Evolutionary conservation across 2,113 vertebrate species (phyloP).

Genomic region (Arvicanthis niloticus): DNA sequence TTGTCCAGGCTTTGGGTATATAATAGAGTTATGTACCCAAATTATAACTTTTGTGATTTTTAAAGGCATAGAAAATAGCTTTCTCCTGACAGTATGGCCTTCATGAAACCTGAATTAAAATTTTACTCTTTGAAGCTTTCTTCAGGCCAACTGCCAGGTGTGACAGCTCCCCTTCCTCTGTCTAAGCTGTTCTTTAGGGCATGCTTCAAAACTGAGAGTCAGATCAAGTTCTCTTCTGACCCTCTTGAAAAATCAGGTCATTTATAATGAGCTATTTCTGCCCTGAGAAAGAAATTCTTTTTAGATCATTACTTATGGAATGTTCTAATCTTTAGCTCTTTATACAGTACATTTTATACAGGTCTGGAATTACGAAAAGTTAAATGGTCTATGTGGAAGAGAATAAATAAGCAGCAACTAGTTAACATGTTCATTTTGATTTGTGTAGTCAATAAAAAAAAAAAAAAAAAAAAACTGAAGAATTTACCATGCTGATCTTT

Average conservation of each 20-base stretch:
- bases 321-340: conserved; percentile 44
- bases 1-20: background rate
- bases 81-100: background rate
- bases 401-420: background rate
- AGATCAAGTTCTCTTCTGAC: conserved; percentile 69
- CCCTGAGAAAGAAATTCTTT: conserved; percentile 41
- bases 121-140: conserved; percentile 14
- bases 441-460: background rate
- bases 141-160: conserved; percentile 62
- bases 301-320: conserved; percentile 60
- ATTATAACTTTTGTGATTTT: background rate
- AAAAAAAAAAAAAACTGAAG: background rate
- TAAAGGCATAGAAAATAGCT: background rate
- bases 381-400: conserved; percentile 80
- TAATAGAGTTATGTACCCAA: background rate
- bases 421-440: background rate
- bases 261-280: conserved; percentile 56
- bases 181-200: conserved; percentile 17
- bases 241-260: conserved; percentile 38
- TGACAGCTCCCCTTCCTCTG: background rate
- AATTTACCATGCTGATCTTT: background rate
- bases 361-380: conserved; percentile 75
- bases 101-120: background rate
- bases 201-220: conserved; percentile 57
- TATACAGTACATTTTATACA: background rate